Evolutionary conservation across 92 coral and sea anemone genomes (phyloP).

Genomic region (Epizoanthus ramosus): DNA sequence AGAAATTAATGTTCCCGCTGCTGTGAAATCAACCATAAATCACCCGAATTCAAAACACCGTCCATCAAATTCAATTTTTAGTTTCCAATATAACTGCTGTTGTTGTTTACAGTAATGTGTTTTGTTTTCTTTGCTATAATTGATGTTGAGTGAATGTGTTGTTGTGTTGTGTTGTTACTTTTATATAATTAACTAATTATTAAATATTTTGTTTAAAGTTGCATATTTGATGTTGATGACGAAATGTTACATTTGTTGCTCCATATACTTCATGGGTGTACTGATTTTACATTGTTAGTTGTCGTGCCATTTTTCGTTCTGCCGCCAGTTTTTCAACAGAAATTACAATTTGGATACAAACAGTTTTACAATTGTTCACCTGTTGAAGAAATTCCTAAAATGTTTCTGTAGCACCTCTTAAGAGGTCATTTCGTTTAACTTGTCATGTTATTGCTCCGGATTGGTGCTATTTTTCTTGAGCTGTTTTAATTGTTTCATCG

Average conservation of each 20-base stretch:
- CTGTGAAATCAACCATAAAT: neutral
- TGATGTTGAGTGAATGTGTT: neutral
- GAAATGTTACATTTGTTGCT: neutral
- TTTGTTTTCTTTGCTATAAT: conserved; percentile 5
- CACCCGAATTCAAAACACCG: neutral
- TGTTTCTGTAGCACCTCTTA: no score
- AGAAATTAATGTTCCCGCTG: neutral
- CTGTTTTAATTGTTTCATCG: no score
- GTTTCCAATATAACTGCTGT: neutral
- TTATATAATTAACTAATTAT: neutral
- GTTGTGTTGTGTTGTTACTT: neutral
- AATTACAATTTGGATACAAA: no score
- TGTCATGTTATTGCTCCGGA: no score
- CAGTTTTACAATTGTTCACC: no score
- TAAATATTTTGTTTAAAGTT: neutral
- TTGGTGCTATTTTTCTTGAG: no score
- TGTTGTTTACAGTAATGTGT: neutral
- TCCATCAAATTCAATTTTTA: neutral
- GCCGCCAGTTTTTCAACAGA: no score
- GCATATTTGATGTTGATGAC: no score
- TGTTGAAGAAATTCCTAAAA: no score
- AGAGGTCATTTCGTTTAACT: no score
- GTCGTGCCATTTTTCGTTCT: no score
- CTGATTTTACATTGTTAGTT: conserved; percentile 32
- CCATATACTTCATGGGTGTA: conserved; percentile 48